Evolutionary conservation across 2,888 invertebrate genomes (phyloP).

Genomic region (Tortricodes alternella): DNA sequence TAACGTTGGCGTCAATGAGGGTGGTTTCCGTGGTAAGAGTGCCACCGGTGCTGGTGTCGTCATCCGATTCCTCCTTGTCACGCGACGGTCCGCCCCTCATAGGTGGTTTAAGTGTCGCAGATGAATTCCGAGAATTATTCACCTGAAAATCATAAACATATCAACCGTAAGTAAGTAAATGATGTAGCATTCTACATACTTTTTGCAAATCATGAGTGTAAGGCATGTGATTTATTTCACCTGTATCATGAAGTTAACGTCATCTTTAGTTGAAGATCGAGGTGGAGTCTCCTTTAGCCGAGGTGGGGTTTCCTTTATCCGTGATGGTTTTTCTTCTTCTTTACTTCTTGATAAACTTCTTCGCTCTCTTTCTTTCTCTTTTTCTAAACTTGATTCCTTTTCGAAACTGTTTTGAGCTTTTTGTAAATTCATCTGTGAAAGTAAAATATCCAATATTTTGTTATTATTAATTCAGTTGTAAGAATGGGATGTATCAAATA

Average conservation of each 20-base stretch:
- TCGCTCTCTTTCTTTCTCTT: conserved; percentile 63
- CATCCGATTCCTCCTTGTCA: conserved; percentile 78
- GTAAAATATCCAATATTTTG: not conserved
- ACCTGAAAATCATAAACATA: conserved; percentile 62
- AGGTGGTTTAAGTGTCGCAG: conserved; percentile 62
- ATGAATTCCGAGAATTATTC: conserved; percentile 64
- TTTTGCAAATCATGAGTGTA: no score
- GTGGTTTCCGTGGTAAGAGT: conserved; percentile 89
- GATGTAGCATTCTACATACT: no score
- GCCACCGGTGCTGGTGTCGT: conserved; percentile 76
- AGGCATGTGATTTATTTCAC: conserved; percentile 42
- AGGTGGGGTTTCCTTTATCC: conserved; percentile 32
- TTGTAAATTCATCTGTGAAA: conserved; percentile 79
- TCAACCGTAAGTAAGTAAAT: no score
- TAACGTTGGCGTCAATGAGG: conserved; percentile 82
- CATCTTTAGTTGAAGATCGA: conserved; percentile 62
- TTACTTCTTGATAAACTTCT: conserved; percentile 73
- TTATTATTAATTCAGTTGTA: not conserved
- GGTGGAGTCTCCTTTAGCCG: conserved; percentile 56
- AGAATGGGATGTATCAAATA: not conserved
- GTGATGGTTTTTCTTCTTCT: conserved; percentile 67
- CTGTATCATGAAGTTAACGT: conserved; percentile 78
- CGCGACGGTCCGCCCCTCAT: conserved; percentile 67
- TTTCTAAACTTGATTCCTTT: conserved; percentile 77
- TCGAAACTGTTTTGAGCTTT: conserved; percentile 80